Evolutionary conservation across 1,140 invertebrate species (phyloP).

Genomic region (Dreissena rostriformis): DNA sequence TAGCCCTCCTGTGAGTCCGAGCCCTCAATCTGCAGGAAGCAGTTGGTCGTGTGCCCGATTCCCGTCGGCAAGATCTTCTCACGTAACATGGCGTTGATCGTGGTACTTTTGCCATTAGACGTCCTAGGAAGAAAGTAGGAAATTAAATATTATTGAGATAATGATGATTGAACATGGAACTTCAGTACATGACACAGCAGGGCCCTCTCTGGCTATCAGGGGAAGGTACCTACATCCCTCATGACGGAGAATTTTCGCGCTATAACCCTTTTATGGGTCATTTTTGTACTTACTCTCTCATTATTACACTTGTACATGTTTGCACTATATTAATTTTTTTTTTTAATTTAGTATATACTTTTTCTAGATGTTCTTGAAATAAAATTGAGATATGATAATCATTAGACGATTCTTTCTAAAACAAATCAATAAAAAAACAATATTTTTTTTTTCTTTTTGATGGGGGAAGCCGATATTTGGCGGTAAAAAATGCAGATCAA

Average conservation of each 20-base stretch:
- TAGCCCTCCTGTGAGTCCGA: slow-evolving; percentile 92
- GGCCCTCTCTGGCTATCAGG: too few relatives aligned
- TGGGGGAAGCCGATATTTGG: too few relatives aligned
- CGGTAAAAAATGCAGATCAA: too few relatives aligned
- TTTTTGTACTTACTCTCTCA: neutral
- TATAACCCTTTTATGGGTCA: neutral
- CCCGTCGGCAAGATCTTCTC: slow-evolving; percentile 99
- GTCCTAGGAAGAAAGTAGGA: slow-evolving; percentile 86
- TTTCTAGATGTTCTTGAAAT: too few relatives aligned
- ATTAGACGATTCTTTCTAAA: too few relatives aligned
- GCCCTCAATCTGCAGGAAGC: slow-evolving; percentile 97
- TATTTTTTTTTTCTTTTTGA: too few relatives aligned
- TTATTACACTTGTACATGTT: neutral
- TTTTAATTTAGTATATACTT: too few relatives aligned
- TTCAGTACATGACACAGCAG: neutral
- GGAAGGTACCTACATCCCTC: too few relatives aligned
- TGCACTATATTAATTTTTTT: too few relatives aligned
- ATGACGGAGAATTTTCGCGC: neutral
- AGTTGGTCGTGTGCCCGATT: slow-evolving; percentile 99
- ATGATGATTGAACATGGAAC: neutral
- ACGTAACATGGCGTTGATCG: slow-evolving; percentile 99
- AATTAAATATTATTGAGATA: neutral
- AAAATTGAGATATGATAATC: too few relatives aligned
- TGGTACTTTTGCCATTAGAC: slow-evolving; percentile 99
- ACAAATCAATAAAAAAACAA: too few relatives aligned